Conservation (phyloP, 2,113 vertebrate genomes). For the Amphilophus citrinellus region DNA sequence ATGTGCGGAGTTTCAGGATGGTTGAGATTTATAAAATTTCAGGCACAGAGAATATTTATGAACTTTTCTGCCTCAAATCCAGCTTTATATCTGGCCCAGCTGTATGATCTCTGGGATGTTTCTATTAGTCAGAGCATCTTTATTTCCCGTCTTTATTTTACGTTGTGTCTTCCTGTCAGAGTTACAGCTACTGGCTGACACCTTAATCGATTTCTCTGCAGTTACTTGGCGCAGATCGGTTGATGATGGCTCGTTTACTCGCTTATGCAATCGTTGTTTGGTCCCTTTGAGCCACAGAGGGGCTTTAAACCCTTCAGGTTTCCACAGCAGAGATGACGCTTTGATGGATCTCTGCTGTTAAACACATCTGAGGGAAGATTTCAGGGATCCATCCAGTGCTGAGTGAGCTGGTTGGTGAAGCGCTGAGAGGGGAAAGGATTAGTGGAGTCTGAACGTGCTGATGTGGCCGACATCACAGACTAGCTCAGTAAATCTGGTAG, state of each 20-base stretch:
- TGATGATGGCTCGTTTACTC: background rate
- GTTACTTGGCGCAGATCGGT: background rate
- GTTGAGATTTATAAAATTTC: background rate
- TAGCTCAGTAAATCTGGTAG: constrained; percentile 1
- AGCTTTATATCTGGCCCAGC: constrained; percentile 1
- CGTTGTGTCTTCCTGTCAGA: background rate
- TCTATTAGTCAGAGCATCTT: background rate
- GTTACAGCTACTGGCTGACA: constrained; percentile 3
- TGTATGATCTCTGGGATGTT: background rate
- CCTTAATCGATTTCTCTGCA: constrained; percentile 9
- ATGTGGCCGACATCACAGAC: background rate
- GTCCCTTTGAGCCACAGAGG: background rate
- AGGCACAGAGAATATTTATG: background rate
- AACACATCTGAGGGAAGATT: background rate
- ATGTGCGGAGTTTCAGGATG: background rate
- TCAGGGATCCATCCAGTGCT: background rate
- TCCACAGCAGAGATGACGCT: background rate
- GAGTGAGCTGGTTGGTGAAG: background rate
- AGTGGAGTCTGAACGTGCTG: background rate
- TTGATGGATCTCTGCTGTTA: constrained; percentile 3
- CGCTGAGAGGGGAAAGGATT: background rate
- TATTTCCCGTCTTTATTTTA: background rate
- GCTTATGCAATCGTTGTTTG: background rate
- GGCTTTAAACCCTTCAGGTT: background rate
- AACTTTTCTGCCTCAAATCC: background rate